phyloP scores from a whole-genome alignment of 2,113 vertebrate genomes.

The Dunckerocampus dactyliophorus region DNA sequence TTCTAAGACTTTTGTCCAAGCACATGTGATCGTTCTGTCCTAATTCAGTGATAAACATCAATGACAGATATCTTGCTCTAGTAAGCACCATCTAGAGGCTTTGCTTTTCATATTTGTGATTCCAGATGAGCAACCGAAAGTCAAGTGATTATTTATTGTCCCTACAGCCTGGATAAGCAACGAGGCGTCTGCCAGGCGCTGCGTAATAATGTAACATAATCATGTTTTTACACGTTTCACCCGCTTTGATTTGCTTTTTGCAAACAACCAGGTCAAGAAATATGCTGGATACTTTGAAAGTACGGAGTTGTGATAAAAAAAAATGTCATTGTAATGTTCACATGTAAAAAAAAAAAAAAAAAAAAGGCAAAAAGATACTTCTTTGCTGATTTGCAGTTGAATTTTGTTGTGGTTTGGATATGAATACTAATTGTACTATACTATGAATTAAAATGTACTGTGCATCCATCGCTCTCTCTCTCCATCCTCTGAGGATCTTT shows the following conservation, averaged over 20 bases:
- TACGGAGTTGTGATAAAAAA: constrained; percentile 76
- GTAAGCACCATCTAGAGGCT: too few relatives aligned
- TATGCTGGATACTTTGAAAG: constrained; percentile 91
- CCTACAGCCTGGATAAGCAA: too few relatives aligned
- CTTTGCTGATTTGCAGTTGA: constrained; percentile 79
- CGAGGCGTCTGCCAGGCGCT: constrained; percentile 12
- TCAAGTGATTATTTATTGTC: too few relatives aligned
- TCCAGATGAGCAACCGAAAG: too few relatives aligned
- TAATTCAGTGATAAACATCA: too few relatives aligned
- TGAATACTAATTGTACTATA: constrained; percentile 74
- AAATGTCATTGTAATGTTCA: constrained; percentile 77
- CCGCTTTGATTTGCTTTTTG: constrained; percentile 63
- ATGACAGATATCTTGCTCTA: too few relatives aligned
- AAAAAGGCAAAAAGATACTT: constrained; percentile 74
- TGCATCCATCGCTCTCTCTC: constrained; percentile 83
- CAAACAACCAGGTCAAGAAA: constrained; percentile 87
- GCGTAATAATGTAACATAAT: constrained; percentile 41
- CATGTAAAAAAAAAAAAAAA: constrained; percentile 72
- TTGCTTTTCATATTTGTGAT: too few relatives aligned
- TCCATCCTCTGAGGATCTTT: constrained; percentile 80
- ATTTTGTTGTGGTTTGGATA: constrained; percentile 82
- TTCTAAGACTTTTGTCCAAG: too few relatives aligned
- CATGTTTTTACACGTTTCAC: constrained; percentile 43
- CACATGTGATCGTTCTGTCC: too few relatives aligned
- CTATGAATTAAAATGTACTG: constrained; percentile 85